These are phyloP conservation scores for Tiaroga cobitis DNA, from an alignment of 2,797 vertebrate genomes.

Conservation along the genomic window DNA sequence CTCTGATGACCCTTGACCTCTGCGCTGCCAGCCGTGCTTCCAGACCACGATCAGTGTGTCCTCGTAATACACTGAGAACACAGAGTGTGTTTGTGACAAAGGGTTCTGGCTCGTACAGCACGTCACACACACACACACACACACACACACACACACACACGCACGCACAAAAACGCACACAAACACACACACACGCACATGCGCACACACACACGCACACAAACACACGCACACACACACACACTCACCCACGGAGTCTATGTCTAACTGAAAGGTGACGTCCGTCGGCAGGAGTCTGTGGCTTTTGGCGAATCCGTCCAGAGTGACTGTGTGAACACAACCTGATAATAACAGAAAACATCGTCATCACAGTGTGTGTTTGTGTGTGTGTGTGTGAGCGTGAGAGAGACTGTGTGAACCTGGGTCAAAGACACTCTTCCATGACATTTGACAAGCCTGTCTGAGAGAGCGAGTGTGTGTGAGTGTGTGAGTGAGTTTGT, in stretches of 20 bases:
- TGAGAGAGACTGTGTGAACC: too few relatives aligned
- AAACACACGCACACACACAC: slow-evolving; percentile 48
- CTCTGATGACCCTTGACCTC: slow-evolving; percentile 73
- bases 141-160: too few relatives aligned
- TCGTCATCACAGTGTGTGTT: neutral
- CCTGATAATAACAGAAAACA: slow-evolving; percentile 62
- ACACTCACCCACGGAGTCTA: slow-evolving; percentile 85
- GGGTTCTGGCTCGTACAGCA: neutral
- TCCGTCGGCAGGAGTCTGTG: slow-evolving; percentile 67
- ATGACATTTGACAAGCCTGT: too few relatives aligned
- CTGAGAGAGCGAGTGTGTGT: too few relatives aligned
- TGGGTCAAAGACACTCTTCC: too few relatives aligned
- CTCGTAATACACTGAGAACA: slow-evolving; percentile 74
- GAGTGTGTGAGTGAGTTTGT: too few relatives aligned
- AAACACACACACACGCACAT: too few relatives aligned
- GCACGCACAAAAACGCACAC: too few relatives aligned
- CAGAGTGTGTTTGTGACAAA: neutral
- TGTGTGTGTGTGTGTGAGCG: too few relatives aligned
- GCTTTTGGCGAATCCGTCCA: slow-evolving; percentile 75
- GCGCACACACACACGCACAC: too few relatives aligned
- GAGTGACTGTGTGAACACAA: slow-evolving; percentile 78
- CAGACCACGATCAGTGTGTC: slow-evolving; percentile 83
- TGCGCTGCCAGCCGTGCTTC: slow-evolving; percentile 88
- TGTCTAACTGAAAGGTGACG: slow-evolving; percentile 74
- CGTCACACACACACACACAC: slow-evolving; percentile 76